Percentiles rank a stretch among this genome's conserved stretches.
phyloP scores from a whole-genome alignment of 1,140 invertebrate species.

The Calliphora vicina region DNA sequence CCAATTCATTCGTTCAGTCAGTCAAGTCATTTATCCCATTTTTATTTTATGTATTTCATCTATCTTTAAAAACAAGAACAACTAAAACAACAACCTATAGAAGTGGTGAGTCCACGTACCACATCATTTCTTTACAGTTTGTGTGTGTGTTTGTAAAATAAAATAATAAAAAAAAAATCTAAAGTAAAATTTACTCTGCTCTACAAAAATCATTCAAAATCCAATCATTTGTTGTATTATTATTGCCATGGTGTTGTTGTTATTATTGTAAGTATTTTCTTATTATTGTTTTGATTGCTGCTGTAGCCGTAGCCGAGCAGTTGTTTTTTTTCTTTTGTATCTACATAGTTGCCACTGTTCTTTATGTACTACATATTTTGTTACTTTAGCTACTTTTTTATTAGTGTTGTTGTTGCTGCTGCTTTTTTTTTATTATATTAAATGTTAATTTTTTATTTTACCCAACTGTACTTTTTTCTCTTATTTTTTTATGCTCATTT shows the following conservation, averaged over 20 bases:
- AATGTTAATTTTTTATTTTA: conserved; percentile 16
- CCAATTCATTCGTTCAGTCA: too few species aligned
- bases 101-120: too few species aligned
- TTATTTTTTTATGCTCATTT: not conserved
- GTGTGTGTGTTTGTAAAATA: too few species aligned
- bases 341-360: not conserved
- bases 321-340: too few species aligned
- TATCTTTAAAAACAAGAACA: too few species aligned
- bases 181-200: not conserved
- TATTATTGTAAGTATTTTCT: not conserved
- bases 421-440: conserved; percentile 26
- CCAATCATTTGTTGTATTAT: not conserved
- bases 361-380: not conserved
- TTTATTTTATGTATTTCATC: too few species aligned
- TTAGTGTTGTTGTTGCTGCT: too few species aligned
- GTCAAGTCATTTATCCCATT: too few species aligned
- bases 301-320: too few species aligned
- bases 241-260: not conserved
- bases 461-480: conserved; percentile 15
- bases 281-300: not conserved
- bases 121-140: too few species aligned
- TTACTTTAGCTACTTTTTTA: conserved; percentile 24
- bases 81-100: too few species aligned
- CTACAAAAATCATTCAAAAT: conserved; percentile 21
- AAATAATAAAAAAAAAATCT: not conserved